Percentiles rank a stretch among this genome's conserved stretches.
These are phyloP conservation scores for Halichoerus grypus DNA, from an alignment of 2,113 vertebrate species.

Conservation along the genomic window DNA sequence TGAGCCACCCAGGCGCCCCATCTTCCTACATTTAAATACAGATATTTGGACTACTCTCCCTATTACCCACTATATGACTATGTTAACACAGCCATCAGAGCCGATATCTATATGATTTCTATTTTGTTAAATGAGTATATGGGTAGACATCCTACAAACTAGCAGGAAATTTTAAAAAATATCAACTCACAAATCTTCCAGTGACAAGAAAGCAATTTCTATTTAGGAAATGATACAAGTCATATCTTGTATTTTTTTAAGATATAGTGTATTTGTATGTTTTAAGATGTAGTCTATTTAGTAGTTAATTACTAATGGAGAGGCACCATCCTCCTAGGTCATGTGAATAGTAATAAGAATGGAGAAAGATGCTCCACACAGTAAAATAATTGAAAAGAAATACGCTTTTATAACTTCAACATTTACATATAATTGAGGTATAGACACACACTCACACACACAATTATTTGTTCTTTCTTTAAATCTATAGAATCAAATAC, in stretches of 20 bases:
- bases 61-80: background rate
- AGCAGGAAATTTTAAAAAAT: conserved; percentile 9
- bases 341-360: background rate
- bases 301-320: background rate
- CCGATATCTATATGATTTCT: background rate
- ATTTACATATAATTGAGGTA: background rate
- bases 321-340: background rate
- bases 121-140: background rate
- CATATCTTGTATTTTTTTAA: background rate
- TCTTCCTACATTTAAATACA: conserved; percentile 4
- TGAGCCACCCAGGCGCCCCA: too few species aligned
- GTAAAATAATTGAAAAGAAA: conserved; percentile 19
- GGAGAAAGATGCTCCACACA: background rate
- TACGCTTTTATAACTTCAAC: background rate
- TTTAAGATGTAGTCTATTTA: conserved; percentile 23
- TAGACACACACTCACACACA: background rate
- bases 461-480: background rate
- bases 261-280: background rate
- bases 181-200: background rate
- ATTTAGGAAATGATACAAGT: background rate
- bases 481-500: conserved; percentile 15
- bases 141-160: background rate
- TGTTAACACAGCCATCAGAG: background rate
- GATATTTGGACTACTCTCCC: background rate
- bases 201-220: background rate